These are phyloP conservation scores for Ophioninae sp. DNA, from an alignment of 2,888 invertebrate genomes.

Conservation along the genomic window DNA sequence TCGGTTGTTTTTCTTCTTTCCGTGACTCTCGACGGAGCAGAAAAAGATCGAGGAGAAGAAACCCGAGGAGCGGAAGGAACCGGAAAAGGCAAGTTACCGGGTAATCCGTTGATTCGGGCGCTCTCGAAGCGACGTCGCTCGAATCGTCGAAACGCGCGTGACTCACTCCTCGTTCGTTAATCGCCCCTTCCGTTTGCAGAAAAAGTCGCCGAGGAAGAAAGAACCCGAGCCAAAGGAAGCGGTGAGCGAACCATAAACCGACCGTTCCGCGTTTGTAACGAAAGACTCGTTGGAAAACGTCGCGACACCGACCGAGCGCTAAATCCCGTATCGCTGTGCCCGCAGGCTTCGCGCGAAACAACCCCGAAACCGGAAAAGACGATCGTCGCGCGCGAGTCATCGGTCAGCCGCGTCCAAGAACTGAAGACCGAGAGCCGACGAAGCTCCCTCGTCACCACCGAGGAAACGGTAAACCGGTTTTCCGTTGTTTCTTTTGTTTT, in stretches of 20 bases:
- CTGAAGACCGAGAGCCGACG: slow-evolving; percentile 77
- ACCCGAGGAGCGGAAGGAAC: slow-evolving; percentile 74
- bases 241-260: slow-evolving; percentile 37
- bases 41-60: slow-evolving; percentile 64
- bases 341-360: slow-evolving; percentile 67
- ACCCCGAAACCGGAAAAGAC: slow-evolving; percentile 75
- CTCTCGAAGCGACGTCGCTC: not conserved
- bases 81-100: slow-evolving; percentile 72
- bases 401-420: slow-evolving; percentile 77
- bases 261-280: not conserved
- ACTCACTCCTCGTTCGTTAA: not conserved
- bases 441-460: slow-evolving; percentile 76
- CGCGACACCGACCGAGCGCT: too few relatives aligned
- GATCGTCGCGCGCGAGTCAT: slow-evolving; percentile 73
- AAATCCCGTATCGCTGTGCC: slow-evolving; percentile 7
- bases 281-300: too few relatives aligned
- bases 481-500: slow-evolving; percentile 31
- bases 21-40: slow-evolving; percentile 40
- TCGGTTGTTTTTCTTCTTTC: not conserved
- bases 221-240: slow-evolving; percentile 73
- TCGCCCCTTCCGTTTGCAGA: slow-evolving; percentile 60
- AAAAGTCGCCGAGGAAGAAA: slow-evolving; percentile 73
- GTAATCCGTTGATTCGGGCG: not conserved
- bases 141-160: not conserved
- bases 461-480: slow-evolving; percentile 69